Percentiles rank a stretch among this genome's conserved stretches.
Evolutionary conservation across 1,140 invertebrate species (phyloP).

Genomic region (Cylas formicarius): DNA sequence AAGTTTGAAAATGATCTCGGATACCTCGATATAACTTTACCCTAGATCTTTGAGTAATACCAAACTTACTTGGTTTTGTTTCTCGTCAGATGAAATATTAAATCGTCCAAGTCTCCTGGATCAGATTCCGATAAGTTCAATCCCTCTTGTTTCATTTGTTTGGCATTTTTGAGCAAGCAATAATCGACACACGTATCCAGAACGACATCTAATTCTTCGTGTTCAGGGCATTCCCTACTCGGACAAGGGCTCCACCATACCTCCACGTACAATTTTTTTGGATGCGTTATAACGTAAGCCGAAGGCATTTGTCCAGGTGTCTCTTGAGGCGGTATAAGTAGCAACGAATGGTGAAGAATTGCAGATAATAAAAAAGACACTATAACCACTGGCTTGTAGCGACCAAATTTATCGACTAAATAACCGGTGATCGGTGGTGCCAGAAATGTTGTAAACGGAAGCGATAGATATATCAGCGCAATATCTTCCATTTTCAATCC

Average conservation of each 20-base stretch:
- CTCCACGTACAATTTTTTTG: constrained; percentile 58
- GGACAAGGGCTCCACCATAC: constrained; percentile 74
- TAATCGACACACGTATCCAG: constrained; percentile 62
- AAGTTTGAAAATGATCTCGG: too few relatives aligned
- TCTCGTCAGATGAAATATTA: constrained; percentile 46
- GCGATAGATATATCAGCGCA: constrained; percentile 72
- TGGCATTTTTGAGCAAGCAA: constrained; percentile 47
- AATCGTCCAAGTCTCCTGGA: constrained; percentile 45
- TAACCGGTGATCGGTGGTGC: constrained; percentile 73
- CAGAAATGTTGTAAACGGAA: constrained; percentile 73
- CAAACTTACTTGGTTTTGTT: constrained; percentile 41
- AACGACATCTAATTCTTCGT: constrained; percentile 61
- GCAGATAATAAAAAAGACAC: constrained; percentile 64
- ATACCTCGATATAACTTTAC: too few relatives aligned
- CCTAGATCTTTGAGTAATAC: too few relatives aligned
- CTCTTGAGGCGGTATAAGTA: constrained; percentile 67
- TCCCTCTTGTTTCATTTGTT: constrained; percentile 7
- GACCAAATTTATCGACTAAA: constrained; percentile 72
- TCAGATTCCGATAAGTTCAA: constrained; percentile 18
- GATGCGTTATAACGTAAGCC: constrained; percentile 64
- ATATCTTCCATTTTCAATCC: constrained; percentile 77
- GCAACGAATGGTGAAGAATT: constrained; percentile 62
- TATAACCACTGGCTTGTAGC: constrained; percentile 71
- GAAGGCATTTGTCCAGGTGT: constrained; percentile 61
- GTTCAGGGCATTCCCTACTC: constrained; percentile 64